Base-by-base conservation (phyloP, 2,797 vertebrate species). In the Brachyrhaphis roseni region DNA sequence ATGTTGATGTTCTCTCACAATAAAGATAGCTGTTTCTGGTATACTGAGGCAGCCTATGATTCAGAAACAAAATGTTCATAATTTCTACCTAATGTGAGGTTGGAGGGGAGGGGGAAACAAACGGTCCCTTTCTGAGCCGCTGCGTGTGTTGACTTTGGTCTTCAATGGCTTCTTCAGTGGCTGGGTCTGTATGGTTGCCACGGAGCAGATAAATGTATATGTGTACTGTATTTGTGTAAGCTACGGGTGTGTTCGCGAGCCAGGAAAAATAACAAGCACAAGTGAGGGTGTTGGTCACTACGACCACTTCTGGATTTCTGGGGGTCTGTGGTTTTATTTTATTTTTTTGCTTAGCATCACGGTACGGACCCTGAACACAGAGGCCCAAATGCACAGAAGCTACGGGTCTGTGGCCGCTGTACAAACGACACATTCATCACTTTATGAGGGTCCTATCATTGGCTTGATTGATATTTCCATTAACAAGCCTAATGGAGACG, bases 261-360 rank as follows among this genome's bases (percentile, higher is more conserved):
- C 92, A 95, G 93, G 81, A 90, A 90, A 92, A 94, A 93, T 91
- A 94, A 92, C 89, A 84, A 90, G 86, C 93, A 93, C 89, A 92
- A 91, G 89, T 79, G 78, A 87, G 91, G 90, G 94, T 94, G 91
- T 94, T 93, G 90, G 92, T 94, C 91, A 89, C 89, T 87, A 91
- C 82, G 85, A 80, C 83, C 89, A 78, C 84, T 86, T 82, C 89
- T 93, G 89, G 88, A 91, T 87, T 92, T 90, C 84, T 88, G 71
- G 89, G 90, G 90, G 86, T 91, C 90, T 92, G 91, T 8, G 92
- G 90, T 89, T 90, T 90, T 90, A 62, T 76, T 47, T 18, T 49
- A 7, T 20, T 51, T 87, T 88, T 90, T 71, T 77, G 85, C 83
- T 77, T 20, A 3, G 82, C 85, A 82, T 82, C 74, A 62, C 34